phyloP scores from a whole-genome alignment of 1,140 invertebrate species.

The Capitella teleta region DNA sequence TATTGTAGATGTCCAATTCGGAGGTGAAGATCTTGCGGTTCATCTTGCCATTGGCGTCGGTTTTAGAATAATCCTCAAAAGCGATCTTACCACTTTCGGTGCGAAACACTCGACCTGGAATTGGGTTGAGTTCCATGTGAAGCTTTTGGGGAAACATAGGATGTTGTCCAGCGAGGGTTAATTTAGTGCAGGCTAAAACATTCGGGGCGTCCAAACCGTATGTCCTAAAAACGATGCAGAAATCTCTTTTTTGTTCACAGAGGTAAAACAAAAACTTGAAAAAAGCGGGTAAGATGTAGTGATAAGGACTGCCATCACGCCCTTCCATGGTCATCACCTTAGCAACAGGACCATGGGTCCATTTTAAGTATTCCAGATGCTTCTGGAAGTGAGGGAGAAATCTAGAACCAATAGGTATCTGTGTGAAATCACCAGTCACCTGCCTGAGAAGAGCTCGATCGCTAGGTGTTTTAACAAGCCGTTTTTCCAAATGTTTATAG shows the following conservation, averaged over 20 bases:
- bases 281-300: conserved; percentile 36
- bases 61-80: neutral
- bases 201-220: conserved; percentile 33
- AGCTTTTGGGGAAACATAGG: conserved; percentile 22
- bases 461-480: conserved; percentile 21
- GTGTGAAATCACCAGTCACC: conserved; percentile 30
- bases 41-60: neutral
- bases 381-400: conserved; percentile 26
- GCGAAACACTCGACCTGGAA: conserved; percentile 17
- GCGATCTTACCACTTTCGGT: conserved; percentile 3
- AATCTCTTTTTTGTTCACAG: conserved; percentile 21
- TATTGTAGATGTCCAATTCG: conserved; percentile 31
- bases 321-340: conserved; percentile 24
- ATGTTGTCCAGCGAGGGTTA: conserved; percentile 26
- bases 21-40: neutral
- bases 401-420: conserved; percentile 17
- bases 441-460: conserved; percentile 23
- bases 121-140: conserved; percentile 6
- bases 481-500: conserved; percentile 32
- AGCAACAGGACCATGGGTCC: neutral
- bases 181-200: conserved; percentile 24
- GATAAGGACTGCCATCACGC: conserved; percentile 25
- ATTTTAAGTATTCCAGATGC: conserved; percentile 12
- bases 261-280: conserved; percentile 28
- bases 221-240: conserved; percentile 31